A percentile compares a stretch with the other conserved stretches of the same genome.
phyloP scores from a whole-genome alignment of 1,140 invertebrate genomes.

The Aphidius gifuensis region DNA sequence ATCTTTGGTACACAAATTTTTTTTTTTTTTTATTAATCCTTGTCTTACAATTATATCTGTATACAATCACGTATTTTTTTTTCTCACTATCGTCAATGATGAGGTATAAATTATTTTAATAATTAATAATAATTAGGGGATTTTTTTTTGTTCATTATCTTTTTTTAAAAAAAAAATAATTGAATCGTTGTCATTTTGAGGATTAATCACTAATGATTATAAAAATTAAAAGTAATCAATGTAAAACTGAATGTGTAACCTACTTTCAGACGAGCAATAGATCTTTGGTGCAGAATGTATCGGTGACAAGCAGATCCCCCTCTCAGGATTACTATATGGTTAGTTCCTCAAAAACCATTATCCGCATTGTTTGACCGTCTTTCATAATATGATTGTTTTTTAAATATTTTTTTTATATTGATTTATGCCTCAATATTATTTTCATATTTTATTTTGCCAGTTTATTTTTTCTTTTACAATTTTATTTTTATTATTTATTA shows the following conservation, averaged over 20 bases:
- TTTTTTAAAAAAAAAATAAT: constrained; percentile 2
- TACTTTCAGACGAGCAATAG: constrained; percentile 59
- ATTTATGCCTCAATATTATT: constrained; percentile 41
- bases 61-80: too few species aligned
- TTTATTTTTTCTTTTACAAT: neutral
- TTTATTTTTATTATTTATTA: constrained; percentile 2
- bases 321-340: constrained; percentile 59
- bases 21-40: too few species aligned
- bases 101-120: too few species aligned
- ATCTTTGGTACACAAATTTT: too few species aligned
- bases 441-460: constrained; percentile 8
- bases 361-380: constrained; percentile 58
- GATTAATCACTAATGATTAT: constrained; percentile 16
- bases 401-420: constrained; percentile 20
- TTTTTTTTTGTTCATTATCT: neutral
- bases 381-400: constrained; percentile 41
- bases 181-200: constrained; percentile 9
- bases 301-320: constrained; percentile 58
- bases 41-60: too few species aligned
- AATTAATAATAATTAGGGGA: too few species aligned
- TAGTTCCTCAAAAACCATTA: constrained; percentile 54
- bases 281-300: constrained; percentile 59
- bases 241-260: constrained; percentile 56
- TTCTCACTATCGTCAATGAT: too few species aligned
- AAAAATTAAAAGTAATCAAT: constrained; percentile 37